These are phyloP conservation scores for Xerus rutilus DNA, from an alignment of 2,797 vertebrate species.

Conservation along the genomic window DNA sequence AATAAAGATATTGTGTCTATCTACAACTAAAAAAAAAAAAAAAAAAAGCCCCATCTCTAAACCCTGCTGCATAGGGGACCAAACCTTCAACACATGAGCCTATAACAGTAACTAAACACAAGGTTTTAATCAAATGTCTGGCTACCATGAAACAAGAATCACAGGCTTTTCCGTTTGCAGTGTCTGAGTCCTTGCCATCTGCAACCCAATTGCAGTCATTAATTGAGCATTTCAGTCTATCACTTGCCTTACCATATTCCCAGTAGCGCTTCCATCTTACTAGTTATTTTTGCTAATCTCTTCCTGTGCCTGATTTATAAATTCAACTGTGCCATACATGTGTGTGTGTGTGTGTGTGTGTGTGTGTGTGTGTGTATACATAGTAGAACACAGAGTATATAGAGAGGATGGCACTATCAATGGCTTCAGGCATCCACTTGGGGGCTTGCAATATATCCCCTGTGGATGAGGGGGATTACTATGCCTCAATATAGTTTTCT, in stretches of 20 bases:
- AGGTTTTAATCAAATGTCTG: neutral
- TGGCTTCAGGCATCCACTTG: neutral
- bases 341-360: no score
- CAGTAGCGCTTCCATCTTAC: neutral
- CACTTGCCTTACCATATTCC: neutral
- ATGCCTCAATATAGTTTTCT: neutral
- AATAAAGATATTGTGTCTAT: no score
- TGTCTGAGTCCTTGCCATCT: neutral
- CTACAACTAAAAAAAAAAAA: no score
- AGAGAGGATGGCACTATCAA: neutral
- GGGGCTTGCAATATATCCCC: no score
- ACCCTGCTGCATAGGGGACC: no score
- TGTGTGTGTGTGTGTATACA: no score
- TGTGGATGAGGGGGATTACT: no score
- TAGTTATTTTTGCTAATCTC: neutral
- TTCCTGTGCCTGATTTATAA: neutral
- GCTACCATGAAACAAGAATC: neutral
- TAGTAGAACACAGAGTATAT: neutral
- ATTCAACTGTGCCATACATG: neutral
- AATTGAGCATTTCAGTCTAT: neutral
- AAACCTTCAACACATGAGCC: no score
- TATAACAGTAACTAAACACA: neutral
- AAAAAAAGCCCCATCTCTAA: no score
- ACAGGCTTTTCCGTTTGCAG: neutral
- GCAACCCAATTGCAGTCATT: neutral